Percentiles rank a stretch among this genome's conserved stretches.
Evolutionary conservation across 2,113 vertebrate species (phyloP).

Genomic region (Coreoperca whiteheadi): DNA sequence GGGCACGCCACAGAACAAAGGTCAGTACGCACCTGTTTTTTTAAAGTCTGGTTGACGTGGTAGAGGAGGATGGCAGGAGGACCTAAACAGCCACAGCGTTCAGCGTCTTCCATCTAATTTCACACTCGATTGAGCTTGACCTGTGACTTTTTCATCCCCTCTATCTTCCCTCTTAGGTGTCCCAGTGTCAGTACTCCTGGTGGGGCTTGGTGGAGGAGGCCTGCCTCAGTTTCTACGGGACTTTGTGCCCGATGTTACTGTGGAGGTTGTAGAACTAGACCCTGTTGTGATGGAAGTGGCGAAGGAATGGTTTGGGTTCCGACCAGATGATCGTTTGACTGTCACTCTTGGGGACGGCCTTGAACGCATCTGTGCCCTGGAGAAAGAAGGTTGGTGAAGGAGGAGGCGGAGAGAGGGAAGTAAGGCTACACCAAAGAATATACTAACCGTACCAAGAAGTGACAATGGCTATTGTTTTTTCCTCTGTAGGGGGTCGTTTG

Average conservation of each 20-base stretch:
- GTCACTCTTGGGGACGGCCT: slow-evolving; percentile 92
- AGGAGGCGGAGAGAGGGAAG: not conserved
- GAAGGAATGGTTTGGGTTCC: slow-evolving; percentile 91
- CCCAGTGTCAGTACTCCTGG: slow-evolving; percentile 86
- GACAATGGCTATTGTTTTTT: not conserved
- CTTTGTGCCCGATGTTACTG: slow-evolving; percentile 83
- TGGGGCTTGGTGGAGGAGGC: slow-evolving; percentile 94
- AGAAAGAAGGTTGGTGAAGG: slow-evolving; percentile 84
- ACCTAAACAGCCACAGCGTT: not conserved
- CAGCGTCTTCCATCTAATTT: not conserved
- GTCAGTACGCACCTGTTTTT: slow-evolving; percentile 12
- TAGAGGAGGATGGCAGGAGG: not conserved
- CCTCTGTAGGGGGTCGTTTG: slow-evolving; percentile 75
- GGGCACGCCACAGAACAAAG: slow-evolving; percentile 66
- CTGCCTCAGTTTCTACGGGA: slow-evolving; percentile 94
- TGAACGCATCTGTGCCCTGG: slow-evolving; percentile 85
- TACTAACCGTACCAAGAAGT: not conserved
- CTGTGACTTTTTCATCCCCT: too few relatives aligned
- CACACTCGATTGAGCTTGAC: not conserved
- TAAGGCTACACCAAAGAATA: not conserved
- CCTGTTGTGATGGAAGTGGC: slow-evolving; percentile 91
- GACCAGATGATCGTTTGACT: slow-evolving; percentile 86
- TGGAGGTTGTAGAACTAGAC: slow-evolving; percentile 94
- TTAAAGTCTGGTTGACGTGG: not conserved
- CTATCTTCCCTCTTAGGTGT: slow-evolving; percentile 73